Evolutionary conservation across 1,140 invertebrate genomes (phyloP).

Genomic region (Dufourea novaeangliae): DNA sequence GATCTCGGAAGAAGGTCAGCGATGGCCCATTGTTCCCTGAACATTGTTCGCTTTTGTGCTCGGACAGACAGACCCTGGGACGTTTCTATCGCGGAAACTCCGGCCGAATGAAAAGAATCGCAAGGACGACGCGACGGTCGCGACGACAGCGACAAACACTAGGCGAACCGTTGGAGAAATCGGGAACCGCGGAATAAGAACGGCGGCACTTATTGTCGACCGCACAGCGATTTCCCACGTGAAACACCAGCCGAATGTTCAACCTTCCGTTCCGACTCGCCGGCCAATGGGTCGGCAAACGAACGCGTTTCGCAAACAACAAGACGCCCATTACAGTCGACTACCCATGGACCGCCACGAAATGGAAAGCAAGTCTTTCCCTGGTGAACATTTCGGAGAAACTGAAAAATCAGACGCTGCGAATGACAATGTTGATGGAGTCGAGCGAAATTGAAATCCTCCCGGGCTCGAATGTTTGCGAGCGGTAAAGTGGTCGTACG

Average conservation of each 20-base stretch:
- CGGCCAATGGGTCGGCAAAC: slow-evolving; percentile 1
- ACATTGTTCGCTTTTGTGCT: slow-evolving; percentile 32
- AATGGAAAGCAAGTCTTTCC: too few species aligned
- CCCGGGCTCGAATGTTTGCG: not conserved
- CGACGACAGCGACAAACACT: not conserved
- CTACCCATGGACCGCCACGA: too few species aligned
- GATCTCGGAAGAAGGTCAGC: slow-evolving; percentile 29
- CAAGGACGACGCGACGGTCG: not conserved
- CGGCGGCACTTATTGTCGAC: too few species aligned
- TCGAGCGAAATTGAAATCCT: slow-evolving; percentile 2
- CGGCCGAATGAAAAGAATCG: slow-evolving; percentile 13
- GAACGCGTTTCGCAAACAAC: slow-evolving; percentile 5
- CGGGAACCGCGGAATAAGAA: not conserved
- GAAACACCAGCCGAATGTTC: not conserved
- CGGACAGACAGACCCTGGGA: not conserved
- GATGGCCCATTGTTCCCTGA: slow-evolving; percentile 15
- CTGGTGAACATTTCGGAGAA: too few species aligned
- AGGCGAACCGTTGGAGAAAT: too few species aligned
- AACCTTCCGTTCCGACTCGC: not conserved
- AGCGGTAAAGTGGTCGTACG: too few species aligned
- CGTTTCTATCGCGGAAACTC: not conserved
- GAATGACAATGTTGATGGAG: not conserved
- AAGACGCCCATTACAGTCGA: not conserved
- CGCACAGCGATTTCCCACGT: too few species aligned
- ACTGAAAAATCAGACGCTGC: not conserved